Base-by-base conservation (phyloP, 2,888 invertebrate genomes). In the Sarcophaga caerulescens region DNA sequence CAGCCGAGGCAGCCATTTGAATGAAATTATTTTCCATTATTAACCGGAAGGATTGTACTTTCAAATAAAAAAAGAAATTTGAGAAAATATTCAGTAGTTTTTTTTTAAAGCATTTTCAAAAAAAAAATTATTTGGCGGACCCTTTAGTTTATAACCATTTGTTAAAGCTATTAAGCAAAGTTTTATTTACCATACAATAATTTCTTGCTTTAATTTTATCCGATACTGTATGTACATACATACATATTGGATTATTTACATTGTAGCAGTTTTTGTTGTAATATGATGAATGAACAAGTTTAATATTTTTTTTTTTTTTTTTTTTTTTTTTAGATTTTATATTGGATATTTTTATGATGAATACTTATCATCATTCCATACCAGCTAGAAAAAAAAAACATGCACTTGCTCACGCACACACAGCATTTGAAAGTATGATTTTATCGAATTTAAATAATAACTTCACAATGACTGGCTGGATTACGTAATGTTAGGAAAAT, bases 331-430 rank as follows among this genome's bases (percentile, higher is more conserved):
- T 45, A 35, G n/a, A 35, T 68, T 44, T 66, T 68, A 68, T 68
- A 68, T 68, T 68, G 68, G 19, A 19, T 68, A 68, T 68, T 68
- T 44, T 68, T 44, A 10, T 66, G 45, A 66, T 35, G 68, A 52
- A 52, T 52, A 52, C 35, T 35, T 52, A 52, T 14, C 17, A 52
- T 14, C 17, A 52, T 52, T 17, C 52, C 35, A 35, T 35, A 35
- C 35, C 8, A 35, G 35, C 2, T 2, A 35, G 8, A 35, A 35
- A 35, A 35, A 25, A 35, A 6, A 65, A 0, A 5, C 35, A n/a
- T n/a, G 25, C 0, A n/a, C n/a, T n/a, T n/a, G n/a, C n/a, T n/a
- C n/a, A n/a, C 44, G 10, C 1, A 35, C 17, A 66, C 8, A 66
- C 19, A 66, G 12, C 21, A 19, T 21, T 47, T 68, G 14, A 68